Base-by-base conservation (phyloP, 2,888 invertebrate species). In the Dolichopus griseipennis region DNA sequence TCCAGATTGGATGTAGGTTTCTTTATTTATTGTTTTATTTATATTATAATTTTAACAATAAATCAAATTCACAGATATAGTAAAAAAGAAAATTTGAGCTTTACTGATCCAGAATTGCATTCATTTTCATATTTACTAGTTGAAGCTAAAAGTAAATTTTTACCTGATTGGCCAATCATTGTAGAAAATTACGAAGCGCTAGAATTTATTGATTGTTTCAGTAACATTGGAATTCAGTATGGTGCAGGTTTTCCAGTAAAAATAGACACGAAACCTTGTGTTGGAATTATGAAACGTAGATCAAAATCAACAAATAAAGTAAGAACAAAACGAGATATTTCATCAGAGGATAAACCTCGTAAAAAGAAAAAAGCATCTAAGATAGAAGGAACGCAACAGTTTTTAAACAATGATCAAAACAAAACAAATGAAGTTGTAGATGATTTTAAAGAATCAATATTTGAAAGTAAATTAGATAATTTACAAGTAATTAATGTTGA, bases 91-190 rank as follows among this genome's bases (percentile, higher is more conserved):
- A 85, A 88, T 70, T 77, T 94, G 66, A 82, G 83, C 67, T 83
- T 86, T 27, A 88, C 84, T 34, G 83, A 85, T 73, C 81, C 85
- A 61, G 88, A 91, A 76, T 84, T 92, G 75, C 85, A 87, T 72
- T 82, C 84, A 68, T 95, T 87, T 75, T 90, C 92, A 2, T 92
- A 95, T 81, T 83, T 95, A 65, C 81, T 95, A 68, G 82, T 91
- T 41, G 94, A 93, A 83, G 91, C 90, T 0, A 92, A 90, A 79
- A 91, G 89, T 76, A 91, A 90, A 83, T 90, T 91, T 78, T 91
- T 90, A 0, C 81, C 87, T 9, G 89, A 87, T 72, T 83, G 93
- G 73, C 88, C 90, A 77, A 84, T 86, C 0, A 90, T 91, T 72
- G 81, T 86, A 15, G 84, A 88, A 70, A 89, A 92, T 0, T 93